phyloP scores from a whole-genome alignment of 2,888 invertebrate species.

The Theretra japonica region DNA sequence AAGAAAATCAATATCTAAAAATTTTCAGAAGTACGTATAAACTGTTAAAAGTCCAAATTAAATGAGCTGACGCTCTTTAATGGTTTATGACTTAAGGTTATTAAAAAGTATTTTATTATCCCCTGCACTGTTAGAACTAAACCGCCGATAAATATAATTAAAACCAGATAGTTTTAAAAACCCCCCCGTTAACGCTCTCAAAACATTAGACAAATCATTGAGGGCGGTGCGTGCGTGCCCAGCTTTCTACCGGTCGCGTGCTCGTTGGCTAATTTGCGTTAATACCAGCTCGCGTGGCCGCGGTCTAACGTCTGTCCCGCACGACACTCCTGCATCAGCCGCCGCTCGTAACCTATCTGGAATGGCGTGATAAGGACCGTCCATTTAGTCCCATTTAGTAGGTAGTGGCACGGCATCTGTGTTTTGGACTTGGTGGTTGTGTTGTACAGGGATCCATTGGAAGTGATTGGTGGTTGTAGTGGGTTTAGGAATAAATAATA shows the following conservation, averaged over 20 bases:
- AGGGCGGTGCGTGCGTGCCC: constrained; percentile 32
- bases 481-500: too few species aligned
- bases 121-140: too few species aligned
- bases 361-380: background rate
- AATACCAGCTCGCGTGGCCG: constrained; percentile 56
- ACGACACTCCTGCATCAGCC: constrained; percentile 17
- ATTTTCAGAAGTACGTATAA: too few species aligned
- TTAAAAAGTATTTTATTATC: too few species aligned
- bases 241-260: constrained; percentile 73
- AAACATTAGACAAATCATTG: constrained; percentile 14
- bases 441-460: too few species aligned
- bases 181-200: background rate
- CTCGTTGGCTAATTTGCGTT: constrained; percentile 58
- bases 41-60: too few species aligned
- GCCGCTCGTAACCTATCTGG: background rate
- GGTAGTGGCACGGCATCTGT: background rate
- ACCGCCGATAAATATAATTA: too few species aligned
- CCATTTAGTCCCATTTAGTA: background rate
- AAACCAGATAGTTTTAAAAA: background rate
- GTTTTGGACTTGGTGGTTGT: background rate
- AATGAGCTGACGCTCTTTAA: too few species aligned
- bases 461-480: too few species aligned
- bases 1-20: too few species aligned
- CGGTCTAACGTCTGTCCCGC: constrained; percentile 10
- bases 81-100: background rate